Evolutionary conservation across 2,888 invertebrate species (phyloP), one percentile per base, ranked within the genome.

Genomic region (Ditula angustiorana): DNA sequence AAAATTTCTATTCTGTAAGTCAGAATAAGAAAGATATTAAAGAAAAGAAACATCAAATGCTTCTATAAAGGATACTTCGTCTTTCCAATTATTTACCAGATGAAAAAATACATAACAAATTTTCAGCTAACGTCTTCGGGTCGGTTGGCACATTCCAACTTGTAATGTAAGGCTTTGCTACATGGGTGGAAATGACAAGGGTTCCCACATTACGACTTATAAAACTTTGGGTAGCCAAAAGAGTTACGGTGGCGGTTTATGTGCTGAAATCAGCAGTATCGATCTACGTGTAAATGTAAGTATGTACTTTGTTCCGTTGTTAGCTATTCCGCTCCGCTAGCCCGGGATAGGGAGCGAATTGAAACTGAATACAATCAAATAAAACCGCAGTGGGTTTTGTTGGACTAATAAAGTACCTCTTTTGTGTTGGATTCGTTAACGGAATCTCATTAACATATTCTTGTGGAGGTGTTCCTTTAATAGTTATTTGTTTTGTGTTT

Each of bases 311-410:
- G 33, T 21, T n/a, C 28, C 37, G 23, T 41, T 33, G 60, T 60
- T 60, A 52, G 53, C 53, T 44, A 53, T 47, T 57, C 57, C 33
- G 46, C 50, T 33, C 11, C 8, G 53, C 50, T 30, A 7, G 16
- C 28, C 21, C 26, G 53, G 44, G 26, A 41, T 19, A 8, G 61
- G 16, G 53, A 44, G 61, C 52, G 30, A 52, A 61, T 61, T 53
- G 56, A 62, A 62, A 49, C 55, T 35, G 55, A 56, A 62, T 24
- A 62, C 55, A 49, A 62, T 62, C 56, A 56, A 62, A 62, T 62
- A 56, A 53, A 62, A 62, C 61, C 47, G 49, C 37, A 16, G 53
- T 10, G 24, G 26, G 37, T 37, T 53, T 47, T 56, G 49, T 56
- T 49, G 61, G 46, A 61, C 61, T 62, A 62, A 62, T 55, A 62